Base-by-base conservation (phyloP, 1,140 invertebrate species). In the Polypedilum vanderplanki region DNA sequence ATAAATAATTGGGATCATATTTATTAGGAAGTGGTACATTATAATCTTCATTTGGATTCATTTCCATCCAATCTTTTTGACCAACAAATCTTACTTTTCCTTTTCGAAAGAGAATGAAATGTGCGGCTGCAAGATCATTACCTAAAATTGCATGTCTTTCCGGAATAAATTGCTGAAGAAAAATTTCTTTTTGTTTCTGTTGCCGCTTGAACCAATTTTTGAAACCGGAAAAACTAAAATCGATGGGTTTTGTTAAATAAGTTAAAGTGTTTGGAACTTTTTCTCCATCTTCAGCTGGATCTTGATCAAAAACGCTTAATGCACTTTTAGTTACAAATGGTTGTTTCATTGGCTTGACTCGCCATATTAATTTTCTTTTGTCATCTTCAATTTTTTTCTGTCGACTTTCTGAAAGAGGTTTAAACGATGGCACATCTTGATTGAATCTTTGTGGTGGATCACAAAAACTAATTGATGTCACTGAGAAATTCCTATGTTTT, bases 101-200 rank as follows among this genome's bases (percentile, higher is more conserved):
- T 17, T 87, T 87, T 40, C 89, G 81, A 78, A 82, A 81, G 0
- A 92, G 78, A 64, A 94, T 77, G 78, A 93, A 94, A 83, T 92
- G 89, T 15, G 91, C 90, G 1, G 88, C 85, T 18, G 91, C 90
- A 76, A 95, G 80, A 79, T 95, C 88, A 75, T 85, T 82, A 0
- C 93, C 93, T 3, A 89, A 77, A 73, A 80, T 82, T 77, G 84
- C 76, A 77, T 87, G 80, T 5, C 86, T 79, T 22, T 86, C 79
- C 8, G 83, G 80, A 18, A 85, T 80, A 77, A 82, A 86, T 73
- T 79, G 78, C 77, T 88, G 85, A 75, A 81, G 57, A 22, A 78
- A 76, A 17, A 81, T 83, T 75, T 83, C 79, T 5, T 79, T 76
- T 2, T 79, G 75, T 75, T 79, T 76, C 75, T 83, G 79, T n/a